These are phyloP conservation scores for Drosophila robusta DNA, from an alignment of 2,888 invertebrate genomes.

Conservation along the genomic window DNA sequence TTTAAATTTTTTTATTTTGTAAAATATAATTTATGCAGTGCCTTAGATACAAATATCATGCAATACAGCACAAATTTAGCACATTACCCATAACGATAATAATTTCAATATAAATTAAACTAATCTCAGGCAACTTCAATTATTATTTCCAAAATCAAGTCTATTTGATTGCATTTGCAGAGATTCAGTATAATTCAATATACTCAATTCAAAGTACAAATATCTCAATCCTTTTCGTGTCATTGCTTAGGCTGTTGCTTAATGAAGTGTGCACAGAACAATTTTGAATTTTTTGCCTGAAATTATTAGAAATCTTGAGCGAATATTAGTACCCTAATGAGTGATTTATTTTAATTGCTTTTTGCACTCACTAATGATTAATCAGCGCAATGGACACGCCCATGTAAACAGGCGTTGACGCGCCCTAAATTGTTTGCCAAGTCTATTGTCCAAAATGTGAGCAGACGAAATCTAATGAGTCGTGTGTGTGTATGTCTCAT, in stretches of 20 bases:
- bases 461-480: slow-evolving; percentile 22
- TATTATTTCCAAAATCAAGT: background rate
- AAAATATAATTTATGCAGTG: too few relatives aligned
- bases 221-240: background rate
- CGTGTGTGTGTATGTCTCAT: slow-evolving; percentile 16
- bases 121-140: background rate
- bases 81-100: too few relatives aligned
- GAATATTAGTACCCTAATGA: slow-evolving; percentile 23
- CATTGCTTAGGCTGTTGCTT: slow-evolving; percentile 1
- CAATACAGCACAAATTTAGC: too few relatives aligned
- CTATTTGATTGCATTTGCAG: too few relatives aligned
- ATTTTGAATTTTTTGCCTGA: slow-evolving; percentile 3
- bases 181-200: background rate
- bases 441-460: slow-evolving; percentile 20
- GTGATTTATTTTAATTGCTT: slow-evolving; percentile 57
- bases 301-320: background rate
- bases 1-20: too few relatives aligned
- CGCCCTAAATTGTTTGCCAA: slow-evolving; percentile 17
- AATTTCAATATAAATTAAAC: background rate
- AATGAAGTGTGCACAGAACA: slow-evolving; percentile 2
- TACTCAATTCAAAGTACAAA: background rate
- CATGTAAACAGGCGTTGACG: slow-evolving; percentile 14
- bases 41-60: too few relatives aligned
- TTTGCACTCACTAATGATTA: slow-evolving; percentile 56
- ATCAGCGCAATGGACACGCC: slow-evolving; percentile 37